Percentiles rank a stretch among this genome's conserved stretches.
phyloP scores from a whole-genome alignment of 2,888 invertebrate species.

The Drosophila neoperkinsi region DNA sequence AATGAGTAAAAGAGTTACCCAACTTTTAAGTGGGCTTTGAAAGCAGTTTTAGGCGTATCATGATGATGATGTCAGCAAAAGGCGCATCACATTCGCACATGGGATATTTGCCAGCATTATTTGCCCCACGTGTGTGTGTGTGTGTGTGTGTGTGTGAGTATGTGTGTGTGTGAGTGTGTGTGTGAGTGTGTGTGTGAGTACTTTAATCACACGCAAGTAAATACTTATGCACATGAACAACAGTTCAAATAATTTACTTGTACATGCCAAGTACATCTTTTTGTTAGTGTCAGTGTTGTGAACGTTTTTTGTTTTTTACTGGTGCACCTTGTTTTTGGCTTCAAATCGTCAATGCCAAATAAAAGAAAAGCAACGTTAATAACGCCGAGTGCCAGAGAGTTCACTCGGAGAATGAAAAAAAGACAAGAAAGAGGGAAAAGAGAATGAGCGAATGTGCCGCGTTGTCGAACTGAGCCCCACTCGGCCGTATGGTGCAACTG shows the following conservation, averaged over 20 bases:
- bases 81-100: slow-evolving; percentile 16
- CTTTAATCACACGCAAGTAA: slow-evolving; percentile 11
- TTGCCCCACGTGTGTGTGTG: background rate
- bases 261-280: slow-evolving; percentile 19
- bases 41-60: slow-evolving; percentile 14
- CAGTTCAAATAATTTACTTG: slow-evolving; percentile 23
- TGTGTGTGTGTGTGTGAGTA: no score
- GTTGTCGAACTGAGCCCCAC: slow-evolving; percentile 19
- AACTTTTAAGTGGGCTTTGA: slow-evolving; percentile 2
- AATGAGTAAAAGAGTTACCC: background rate
- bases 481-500: slow-evolving; percentile 50
- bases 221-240: slow-evolving; percentile 18
- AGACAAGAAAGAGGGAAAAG: slow-evolving; percentile 1
- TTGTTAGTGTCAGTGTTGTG: slow-evolving; percentile 19
- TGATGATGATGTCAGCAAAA: slow-evolving; percentile 54
- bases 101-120: slow-evolving; percentile 15
- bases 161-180: background rate
- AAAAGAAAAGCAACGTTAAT: slow-evolving; percentile 62
- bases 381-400: slow-evolving; percentile 37
- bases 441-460: slow-evolving; percentile 1
- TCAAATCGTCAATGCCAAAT: slow-evolving; percentile 63
- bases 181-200: background rate
- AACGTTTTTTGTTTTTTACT: slow-evolving; percentile 1
- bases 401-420: slow-evolving; percentile 12
- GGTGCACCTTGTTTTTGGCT: slow-evolving; percentile 45